Evolutionary conservation across 2,888 invertebrate species (phyloP).

Genomic region (Morpho achilles): DNA sequence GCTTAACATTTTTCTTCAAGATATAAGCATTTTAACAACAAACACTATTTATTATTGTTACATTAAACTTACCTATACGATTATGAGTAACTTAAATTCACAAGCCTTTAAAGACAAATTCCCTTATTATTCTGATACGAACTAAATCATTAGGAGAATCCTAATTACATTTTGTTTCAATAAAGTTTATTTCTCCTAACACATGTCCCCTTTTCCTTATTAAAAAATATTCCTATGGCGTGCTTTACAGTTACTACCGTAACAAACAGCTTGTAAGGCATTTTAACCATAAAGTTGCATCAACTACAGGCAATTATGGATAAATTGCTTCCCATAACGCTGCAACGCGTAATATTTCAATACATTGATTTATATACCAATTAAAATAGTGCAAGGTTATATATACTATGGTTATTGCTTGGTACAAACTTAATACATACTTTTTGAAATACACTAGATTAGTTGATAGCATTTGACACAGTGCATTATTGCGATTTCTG

Average conservation of each 20-base stretch:
- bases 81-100: too few relatives aligned
- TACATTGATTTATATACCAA: conserved; percentile 18
- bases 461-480: neutral
- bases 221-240: neutral
- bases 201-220: neutral
- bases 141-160: too few relatives aligned
- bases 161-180: too few relatives aligned
- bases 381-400: conserved; percentile 11
- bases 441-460: neutral
- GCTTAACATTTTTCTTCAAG: too few relatives aligned
- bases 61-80: too few relatives aligned
- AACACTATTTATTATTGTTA: too few relatives aligned
- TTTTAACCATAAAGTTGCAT: conserved; percentile 13
- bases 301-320: conserved; percentile 14
- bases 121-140: too few relatives aligned
- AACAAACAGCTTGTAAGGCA: conserved; percentile 1
- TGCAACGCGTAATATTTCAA: conserved; percentile 14
- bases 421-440: neutral
- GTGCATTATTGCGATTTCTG: too few relatives aligned
- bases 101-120: too few relatives aligned
- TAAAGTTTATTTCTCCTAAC: too few relatives aligned
- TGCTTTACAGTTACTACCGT: conserved; percentile 3
- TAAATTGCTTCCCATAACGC: conserved; percentile 17
- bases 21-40: too few relatives aligned
- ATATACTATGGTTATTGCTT: neutral